Conservation (phyloP, 1,140 invertebrate species). For the Limonius californicus region DNA sequence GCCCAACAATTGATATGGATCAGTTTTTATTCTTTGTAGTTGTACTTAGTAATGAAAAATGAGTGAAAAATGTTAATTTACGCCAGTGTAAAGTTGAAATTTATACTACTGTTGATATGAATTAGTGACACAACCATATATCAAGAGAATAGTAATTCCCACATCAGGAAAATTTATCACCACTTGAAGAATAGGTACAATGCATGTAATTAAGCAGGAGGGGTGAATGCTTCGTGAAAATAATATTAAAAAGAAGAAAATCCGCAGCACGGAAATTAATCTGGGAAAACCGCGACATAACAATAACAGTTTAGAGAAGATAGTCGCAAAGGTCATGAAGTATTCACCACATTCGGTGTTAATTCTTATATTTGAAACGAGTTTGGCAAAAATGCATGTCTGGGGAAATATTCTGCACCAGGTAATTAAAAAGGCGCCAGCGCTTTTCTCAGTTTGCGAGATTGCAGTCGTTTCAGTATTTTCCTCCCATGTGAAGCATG, state of each 20-base stretch:
- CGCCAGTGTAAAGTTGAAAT: too few relatives aligned
- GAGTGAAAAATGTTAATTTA: too few relatives aligned
- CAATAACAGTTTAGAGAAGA: constrained; percentile 29
- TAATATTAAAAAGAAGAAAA: background rate
- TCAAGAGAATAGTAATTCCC: too few relatives aligned
- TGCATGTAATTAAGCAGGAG: too few relatives aligned
- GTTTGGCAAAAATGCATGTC: constrained; percentile 35
- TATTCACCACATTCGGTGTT: constrained; percentile 27
- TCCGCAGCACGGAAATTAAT: background rate
- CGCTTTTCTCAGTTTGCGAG: constrained; percentile 18
- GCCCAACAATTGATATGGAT: too few relatives aligned
- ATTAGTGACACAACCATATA: too few relatives aligned
- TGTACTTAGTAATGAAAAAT: too few relatives aligned
- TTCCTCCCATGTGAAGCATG: background rate
- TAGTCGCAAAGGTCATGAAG: constrained; percentile 25
- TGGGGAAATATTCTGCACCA: constrained; percentile 31
- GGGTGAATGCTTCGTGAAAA: background rate
- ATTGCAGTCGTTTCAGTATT: background rate
- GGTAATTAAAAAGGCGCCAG: constrained; percentile 35
- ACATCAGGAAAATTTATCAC: too few relatives aligned
- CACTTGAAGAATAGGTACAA: too few relatives aligned
- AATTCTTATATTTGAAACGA: constrained; percentile 34
- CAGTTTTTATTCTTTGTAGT: too few relatives aligned
- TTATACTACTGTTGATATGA: too few relatives aligned
- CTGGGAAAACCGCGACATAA: constrained; percentile 17